Evolutionary conservation across 2,113 vertebrate genomes (phyloP), one percentile per base, ranked within the genome.

Genomic region (Mionectes macconnelli): DNA sequence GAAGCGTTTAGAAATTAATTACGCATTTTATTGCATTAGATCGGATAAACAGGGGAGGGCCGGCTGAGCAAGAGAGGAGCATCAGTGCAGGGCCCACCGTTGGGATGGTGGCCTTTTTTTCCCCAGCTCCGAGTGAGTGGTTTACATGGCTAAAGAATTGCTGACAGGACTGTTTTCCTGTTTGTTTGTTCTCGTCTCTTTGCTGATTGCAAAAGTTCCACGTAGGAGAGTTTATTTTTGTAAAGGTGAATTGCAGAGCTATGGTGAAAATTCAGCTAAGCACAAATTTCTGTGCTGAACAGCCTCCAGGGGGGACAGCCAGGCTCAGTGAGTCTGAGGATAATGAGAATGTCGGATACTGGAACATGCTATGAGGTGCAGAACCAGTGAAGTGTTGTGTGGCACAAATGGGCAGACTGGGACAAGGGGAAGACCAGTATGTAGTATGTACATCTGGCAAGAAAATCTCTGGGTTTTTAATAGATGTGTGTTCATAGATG

Each of bases 1-100:
- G 98, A 98, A 98, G 97, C 97, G 67, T 98, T 98, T 98, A 98
- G 98, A 98, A 98, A 98, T 98, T 98, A 98, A 98, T 98, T 98
- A 98, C 94, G 97, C 98, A 98, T 98, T 98, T 98, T 98, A 98
- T 98, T 98, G 98, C 98, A 97, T 97, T 98, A 98, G 98, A 98
- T 98, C 27, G 97, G 98, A 98, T 98, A 98, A 98, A 98, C 97
- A 98, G 96, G 96, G 96, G 97, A 97, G 93, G 20, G 33, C 62
- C 10, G 53, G 86, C 64, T 91, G 94, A 97, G 89, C 86, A 4
- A 92, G 92, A 93, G 96, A 94, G 82, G 82, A 90, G 91, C 97
- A 92, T 72, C 70, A n/a, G 89, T 49, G 11, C 91, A 59, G 94
- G 83, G 86, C 86, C 93, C 30, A 3, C 3, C 33, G n/a, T 59